Conservation (phyloP, 2,113 vertebrate genomes). For the Callithrix jacchus region DNA sequence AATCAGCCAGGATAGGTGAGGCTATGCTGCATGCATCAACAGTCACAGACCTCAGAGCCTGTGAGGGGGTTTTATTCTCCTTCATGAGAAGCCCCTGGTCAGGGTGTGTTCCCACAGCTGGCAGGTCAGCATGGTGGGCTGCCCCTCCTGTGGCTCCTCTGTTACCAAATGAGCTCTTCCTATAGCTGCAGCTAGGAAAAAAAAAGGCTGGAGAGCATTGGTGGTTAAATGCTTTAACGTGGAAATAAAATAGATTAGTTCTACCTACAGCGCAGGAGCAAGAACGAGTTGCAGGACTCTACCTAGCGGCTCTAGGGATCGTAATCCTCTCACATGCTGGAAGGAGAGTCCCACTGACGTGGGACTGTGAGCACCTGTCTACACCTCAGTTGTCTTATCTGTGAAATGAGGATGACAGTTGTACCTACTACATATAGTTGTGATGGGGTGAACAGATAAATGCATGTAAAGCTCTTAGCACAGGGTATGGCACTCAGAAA, state of each 20-base stretch:
- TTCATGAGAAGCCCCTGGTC: neutral
- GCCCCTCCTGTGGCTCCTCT: neutral
- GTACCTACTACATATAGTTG: accelerated
- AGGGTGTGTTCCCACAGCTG: neutral
- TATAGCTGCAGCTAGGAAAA: neutral
- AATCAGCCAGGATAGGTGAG: neutral
- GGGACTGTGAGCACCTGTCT: neutral
- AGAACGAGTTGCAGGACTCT: neutral
- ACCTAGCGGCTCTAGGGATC: accelerated
- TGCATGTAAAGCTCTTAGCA: neutral
- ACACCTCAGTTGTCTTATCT: neutral
- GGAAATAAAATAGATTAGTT: neutral
- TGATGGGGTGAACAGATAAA: neutral
- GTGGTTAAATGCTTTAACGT: neutral
- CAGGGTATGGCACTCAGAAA: neutral
- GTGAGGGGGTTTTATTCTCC: neutral
- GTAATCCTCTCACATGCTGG: accelerated
- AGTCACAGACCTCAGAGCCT: neutral
- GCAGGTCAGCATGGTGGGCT: neutral
- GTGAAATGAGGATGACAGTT: neutral
- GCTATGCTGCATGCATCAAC: accelerated
- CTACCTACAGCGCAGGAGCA: accelerated
- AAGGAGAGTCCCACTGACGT: neutral
- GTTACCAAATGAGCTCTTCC: neutral
- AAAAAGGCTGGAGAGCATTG: neutral